Evolutionary conservation across 92 coral and sea anemone genomes (phyloP).

Genomic region (Chrysogorgia sp.): DNA sequence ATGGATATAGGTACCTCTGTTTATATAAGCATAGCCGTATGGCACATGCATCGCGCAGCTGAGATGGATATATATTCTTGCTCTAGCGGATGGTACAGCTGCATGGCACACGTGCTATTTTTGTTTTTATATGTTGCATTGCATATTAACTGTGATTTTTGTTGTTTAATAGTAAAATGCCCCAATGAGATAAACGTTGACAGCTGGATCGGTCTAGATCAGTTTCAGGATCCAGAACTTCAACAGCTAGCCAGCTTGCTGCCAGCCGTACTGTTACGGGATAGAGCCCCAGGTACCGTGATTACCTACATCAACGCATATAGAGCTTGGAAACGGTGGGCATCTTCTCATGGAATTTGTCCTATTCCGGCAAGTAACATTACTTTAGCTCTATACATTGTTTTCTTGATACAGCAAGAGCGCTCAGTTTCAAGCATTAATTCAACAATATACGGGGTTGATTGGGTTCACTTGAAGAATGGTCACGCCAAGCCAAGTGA

Average conservation of each 20-base stretch:
- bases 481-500: slow-evolving; percentile 42
- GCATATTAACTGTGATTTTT: not conserved
- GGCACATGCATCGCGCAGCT: not conserved
- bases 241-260: slow-evolving; percentile 44
- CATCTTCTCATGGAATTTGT: slow-evolving; percentile 7
- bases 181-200: slow-evolving; percentile 12
- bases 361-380: not conserved
- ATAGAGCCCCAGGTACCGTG: slow-evolving; percentile 62
- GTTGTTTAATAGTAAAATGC: slow-evolving; percentile 6
- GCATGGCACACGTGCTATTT: not conserved
- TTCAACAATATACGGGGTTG: slow-evolving; percentile 49
- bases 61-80: not conserved
- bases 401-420: slow-evolving; percentile 5
- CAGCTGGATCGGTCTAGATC: not conserved
- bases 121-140: not conserved
- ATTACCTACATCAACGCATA: slow-evolving; percentile 51
- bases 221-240: slow-evolving; percentile 46
- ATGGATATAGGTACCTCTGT: not conserved
- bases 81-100: not conserved
- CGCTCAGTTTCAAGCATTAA: slow-evolving; percentile 13
- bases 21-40: not conserved
- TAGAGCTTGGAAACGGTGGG: slow-evolving; percentile 55
- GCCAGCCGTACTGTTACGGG: slow-evolving; percentile 51
- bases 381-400: not conserved
- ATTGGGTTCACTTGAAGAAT: slow-evolving; percentile 46